Conservation (phyloP, 2,797 vertebrate species). For the Brachyrhaphis roseni region DNA sequence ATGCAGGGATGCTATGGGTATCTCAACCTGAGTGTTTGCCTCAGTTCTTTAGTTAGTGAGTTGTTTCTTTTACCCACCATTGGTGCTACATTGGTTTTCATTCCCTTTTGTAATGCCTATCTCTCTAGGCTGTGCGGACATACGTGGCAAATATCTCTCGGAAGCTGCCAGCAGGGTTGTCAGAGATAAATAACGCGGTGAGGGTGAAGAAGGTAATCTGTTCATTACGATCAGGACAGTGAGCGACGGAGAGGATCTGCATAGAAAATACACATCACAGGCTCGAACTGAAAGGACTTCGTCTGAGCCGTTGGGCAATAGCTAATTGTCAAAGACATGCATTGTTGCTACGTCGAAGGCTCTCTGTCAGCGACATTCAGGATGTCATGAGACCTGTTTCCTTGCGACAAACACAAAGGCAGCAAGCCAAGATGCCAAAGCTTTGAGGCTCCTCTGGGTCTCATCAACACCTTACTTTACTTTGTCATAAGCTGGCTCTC, state of each 20-base stretch:
- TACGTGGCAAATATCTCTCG: conserved; percentile 39
- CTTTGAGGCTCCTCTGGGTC: conserved; percentile 58
- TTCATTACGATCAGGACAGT: conserved; percentile 61
- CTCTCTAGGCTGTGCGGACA: conserved; percentile 22
- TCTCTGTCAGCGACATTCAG: conserved; percentile 67
- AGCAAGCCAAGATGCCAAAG: conserved; percentile 53
- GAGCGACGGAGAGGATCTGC: conserved; percentile 56
- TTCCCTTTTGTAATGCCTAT: conserved; percentile 13
- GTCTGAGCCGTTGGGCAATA: conserved; percentile 62
- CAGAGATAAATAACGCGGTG: conserved; percentile 50
- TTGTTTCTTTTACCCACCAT: conserved; percentile 61
- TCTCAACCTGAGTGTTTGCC: conserved; percentile 68
- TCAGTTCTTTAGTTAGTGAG: conserved; percentile 67
- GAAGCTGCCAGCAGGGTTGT: conserved; percentile 56
- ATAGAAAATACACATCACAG: conserved; percentile 72
- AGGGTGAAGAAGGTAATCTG: conserved; percentile 59
- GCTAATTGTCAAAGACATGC: conserved; percentile 61
- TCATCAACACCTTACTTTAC: conserved; percentile 65
- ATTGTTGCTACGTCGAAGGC: conserved; percentile 62
- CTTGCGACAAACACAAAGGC: conserved; percentile 60
- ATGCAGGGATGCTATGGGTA: conserved; percentile 63
- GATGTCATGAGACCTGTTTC: conserved; percentile 54
- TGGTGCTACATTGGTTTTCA: conserved; percentile 50
- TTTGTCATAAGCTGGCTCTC: conserved; percentile 61
- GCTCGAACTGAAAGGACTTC: conserved; percentile 75